Base-by-base conservation (phyloP, 2,888 invertebrate genomes). In the Nephrotoma flavescens region DNA sequence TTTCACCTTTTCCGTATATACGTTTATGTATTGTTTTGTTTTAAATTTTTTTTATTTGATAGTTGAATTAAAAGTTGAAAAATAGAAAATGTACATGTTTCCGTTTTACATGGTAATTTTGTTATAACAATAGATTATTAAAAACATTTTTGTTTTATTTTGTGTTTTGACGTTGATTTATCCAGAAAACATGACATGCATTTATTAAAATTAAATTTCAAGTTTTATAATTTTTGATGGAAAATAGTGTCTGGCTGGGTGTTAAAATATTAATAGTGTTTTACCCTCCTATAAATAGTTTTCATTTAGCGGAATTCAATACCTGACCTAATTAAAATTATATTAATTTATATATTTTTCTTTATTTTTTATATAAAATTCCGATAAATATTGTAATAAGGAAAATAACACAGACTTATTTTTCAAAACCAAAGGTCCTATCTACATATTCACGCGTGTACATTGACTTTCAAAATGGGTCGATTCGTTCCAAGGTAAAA, bases 151-250 rank as follows among this genome's bases (percentile, higher is more conserved):
- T 71, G 31, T 71, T 52, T n/a, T n/a, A n/a, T n/a, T n/a, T 6
- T 71, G 71, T 71, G 2, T 31, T 71, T 19, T 31, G 71, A 71
- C 71, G 71, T 71, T 71, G 71, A 71, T 71, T 71, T 71, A 71
- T 71, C 71, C 71, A 71, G 7, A 71, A 71, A 71, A 71, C 71
- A 71, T 71, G 71, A 71, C 71, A 71, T 31, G 71, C 71, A 71
- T 71, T 71, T 71, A 71, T 71, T 71, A 71, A 31, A 71, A 71
- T 71, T 71, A 71, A 9, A 31, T 71, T 71, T 71, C 31, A 19
- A 9, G 9, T 71, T 71, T 31, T 31, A 31, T 2, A 31, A 31
- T 31, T 31, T 31, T 31, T 3, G 31, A 31, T 31, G 31, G 31
- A 31, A 31, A 31, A 31, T 31, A 31, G 31, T 31, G 31, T 31